Conservation (phyloP, 2,888 invertebrate genomes). For the Chromoteleia sp. region DNA sequence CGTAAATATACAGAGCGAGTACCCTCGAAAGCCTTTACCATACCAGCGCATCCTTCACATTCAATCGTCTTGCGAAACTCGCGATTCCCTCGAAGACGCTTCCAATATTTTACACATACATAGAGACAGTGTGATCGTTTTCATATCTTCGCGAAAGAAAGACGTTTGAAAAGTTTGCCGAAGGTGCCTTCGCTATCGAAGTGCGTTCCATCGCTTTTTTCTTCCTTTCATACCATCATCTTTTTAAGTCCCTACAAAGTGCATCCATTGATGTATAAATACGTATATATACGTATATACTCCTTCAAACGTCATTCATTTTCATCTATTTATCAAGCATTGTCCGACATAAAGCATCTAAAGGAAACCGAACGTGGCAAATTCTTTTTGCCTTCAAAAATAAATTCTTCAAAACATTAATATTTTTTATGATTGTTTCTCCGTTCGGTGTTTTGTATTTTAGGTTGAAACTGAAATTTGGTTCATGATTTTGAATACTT, state of each 20-base stretch:
- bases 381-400: neutral
- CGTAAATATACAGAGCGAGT: slow-evolving; percentile 45
- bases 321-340: slow-evolving; percentile 40
- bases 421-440: neutral
- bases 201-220: slow-evolving; percentile 31
- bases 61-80: slow-evolving; percentile 31
- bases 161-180: slow-evolving; percentile 57
- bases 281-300: slow-evolving; percentile 36
- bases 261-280: slow-evolving; percentile 30
- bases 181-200: slow-evolving; percentile 38
- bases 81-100: slow-evolving; percentile 43
- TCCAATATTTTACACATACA: slow-evolving; percentile 62
- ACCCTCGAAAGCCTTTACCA: slow-evolving; percentile 5
- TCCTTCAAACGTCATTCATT: slow-evolving; percentile 45
- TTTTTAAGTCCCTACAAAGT: slow-evolving; percentile 42
- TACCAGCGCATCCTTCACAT: slow-evolving; percentile 10
- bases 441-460: neutral
- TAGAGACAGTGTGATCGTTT: slow-evolving; percentile 51
- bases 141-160: slow-evolving; percentile 55
- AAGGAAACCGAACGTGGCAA: neutral
- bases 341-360: slow-evolving; percentile 5
- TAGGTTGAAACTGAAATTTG: too few relatives aligned
- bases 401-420: neutral
- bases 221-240: slow-evolving; percentile 32
- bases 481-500: too few relatives aligned